Conservation (phyloP, 2,797 vertebrate species). For the Syngnathus rostellatus region DNA sequence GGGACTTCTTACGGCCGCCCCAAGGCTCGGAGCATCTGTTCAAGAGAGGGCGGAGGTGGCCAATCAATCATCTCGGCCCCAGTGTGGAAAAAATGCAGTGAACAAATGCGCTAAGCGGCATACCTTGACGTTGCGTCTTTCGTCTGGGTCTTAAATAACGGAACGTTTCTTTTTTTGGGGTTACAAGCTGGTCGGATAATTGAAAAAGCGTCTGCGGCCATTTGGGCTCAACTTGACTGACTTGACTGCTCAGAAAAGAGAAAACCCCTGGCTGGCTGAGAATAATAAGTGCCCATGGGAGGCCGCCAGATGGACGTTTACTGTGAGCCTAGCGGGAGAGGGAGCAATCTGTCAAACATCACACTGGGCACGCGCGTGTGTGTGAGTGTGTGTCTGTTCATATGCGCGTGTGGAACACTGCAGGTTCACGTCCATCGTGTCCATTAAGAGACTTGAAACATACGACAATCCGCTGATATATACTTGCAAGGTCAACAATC, state of each 20-base stretch:
- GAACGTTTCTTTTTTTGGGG: slow-evolving; percentile 16
- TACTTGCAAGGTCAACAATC: slow-evolving; percentile 51
- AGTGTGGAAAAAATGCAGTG: slow-evolving; percentile 22
- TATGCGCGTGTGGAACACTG: slow-evolving; percentile 18
- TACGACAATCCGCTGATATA: slow-evolving; percentile 29
- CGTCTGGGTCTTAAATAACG: not conserved
- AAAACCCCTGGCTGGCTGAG: slow-evolving; percentile 68
- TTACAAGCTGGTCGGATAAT: slow-evolving; percentile 44
- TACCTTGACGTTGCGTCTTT: not conserved
- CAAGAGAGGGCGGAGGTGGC: slow-evolving; percentile 15
- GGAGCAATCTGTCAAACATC: slow-evolving; percentile 69
- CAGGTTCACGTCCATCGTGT: slow-evolving; percentile 58
- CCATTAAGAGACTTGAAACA: slow-evolving; percentile 45
- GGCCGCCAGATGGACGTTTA: slow-evolving; percentile 71
- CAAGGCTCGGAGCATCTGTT: slow-evolving; percentile 48
- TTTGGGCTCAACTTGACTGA: slow-evolving; percentile 19
- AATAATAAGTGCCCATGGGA: slow-evolving; percentile 74
- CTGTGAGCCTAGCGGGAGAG: slow-evolving; percentile 68
- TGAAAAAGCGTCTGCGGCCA: slow-evolving; percentile 50
- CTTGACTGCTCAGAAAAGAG: slow-evolving; percentile 55
- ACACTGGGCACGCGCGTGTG: slow-evolving; percentile 57
- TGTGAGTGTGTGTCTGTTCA: no score
- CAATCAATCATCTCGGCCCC: slow-evolving; percentile 46
- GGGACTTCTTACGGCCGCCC: slow-evolving; percentile 36
- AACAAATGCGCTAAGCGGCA: slow-evolving; percentile 17